phyloP scores from a whole-genome alignment of 2,113 vertebrate genomes.

The Polypterus bichir region DNA sequence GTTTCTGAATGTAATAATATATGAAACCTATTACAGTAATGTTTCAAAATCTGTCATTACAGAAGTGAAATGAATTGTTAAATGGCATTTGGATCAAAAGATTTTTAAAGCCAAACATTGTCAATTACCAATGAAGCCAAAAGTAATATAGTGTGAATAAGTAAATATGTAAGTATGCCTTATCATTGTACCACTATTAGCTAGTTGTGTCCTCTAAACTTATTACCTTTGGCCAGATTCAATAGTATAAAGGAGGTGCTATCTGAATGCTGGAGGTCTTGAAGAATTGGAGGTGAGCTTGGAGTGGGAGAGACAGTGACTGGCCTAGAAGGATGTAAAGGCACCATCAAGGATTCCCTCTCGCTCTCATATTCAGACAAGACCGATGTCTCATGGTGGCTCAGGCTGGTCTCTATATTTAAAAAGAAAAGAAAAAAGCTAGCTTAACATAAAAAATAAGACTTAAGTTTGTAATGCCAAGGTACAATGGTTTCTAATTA shows the following conservation, averaged over 20 bases:
- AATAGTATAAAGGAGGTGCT: constrained; percentile 88
- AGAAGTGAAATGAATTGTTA: too few species aligned
- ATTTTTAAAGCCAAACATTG: too few species aligned
- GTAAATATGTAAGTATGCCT: too few species aligned
- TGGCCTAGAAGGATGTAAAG: constrained; percentile 57
- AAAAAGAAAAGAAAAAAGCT: constrained; percentile 41
- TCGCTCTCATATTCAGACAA: constrained; percentile 51
- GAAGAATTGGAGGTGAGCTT: constrained; percentile 56
- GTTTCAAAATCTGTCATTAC: too few species aligned
- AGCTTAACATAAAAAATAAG: too few species aligned
- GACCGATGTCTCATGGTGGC: constrained; percentile 40
- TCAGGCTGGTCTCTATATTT: constrained; percentile 61
- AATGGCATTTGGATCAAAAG: too few species aligned
- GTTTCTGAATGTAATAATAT: too few species aligned
- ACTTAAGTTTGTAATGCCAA: too few species aligned
- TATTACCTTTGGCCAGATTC: constrained; percentile 89
- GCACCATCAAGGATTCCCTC: constrained; percentile 64
- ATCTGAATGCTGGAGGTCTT: constrained; percentile 85
- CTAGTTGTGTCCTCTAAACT: constrained; percentile 16
- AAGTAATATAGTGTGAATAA: too few species aligned
- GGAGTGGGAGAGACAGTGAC: constrained; percentile 51
- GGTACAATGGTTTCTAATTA: too few species aligned
- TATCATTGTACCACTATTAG: constrained; percentile 11
- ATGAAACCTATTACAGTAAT: too few species aligned
- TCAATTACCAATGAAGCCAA: too few species aligned